Percentiles rank a stretch among this genome's conserved stretches.
These are phyloP conservation scores for Hylaeus volcanicus DNA, from an alignment of 1,140 invertebrate species.

Conservation along the genomic window DNA sequence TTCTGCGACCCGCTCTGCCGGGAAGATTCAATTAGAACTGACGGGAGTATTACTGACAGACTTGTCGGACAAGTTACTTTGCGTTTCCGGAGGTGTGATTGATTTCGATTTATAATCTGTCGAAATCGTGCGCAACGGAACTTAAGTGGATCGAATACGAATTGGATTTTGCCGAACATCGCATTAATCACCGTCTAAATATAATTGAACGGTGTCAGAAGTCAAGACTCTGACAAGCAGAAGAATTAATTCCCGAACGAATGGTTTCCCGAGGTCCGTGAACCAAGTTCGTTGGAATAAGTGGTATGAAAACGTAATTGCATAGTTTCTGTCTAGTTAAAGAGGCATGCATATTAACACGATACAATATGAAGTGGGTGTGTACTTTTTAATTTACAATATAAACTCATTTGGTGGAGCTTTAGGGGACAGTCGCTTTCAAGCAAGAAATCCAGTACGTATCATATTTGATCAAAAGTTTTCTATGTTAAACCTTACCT, in stretches of 20 bases:
- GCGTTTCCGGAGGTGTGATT: slow-evolving; percentile 38
- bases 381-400: no score
- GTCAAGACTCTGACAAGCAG: background rate
- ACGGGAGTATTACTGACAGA: slow-evolving; percentile 55
- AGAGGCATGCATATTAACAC: no score
- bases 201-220: slow-evolving; percentile 2
- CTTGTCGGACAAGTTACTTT: slow-evolving; percentile 34
- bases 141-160: background rate
- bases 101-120: slow-evolving; percentile 34
- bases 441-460: no score
- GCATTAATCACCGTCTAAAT: slow-evolving; percentile 1
- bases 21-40: slow-evolving; percentile 57
- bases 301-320: no score
- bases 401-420: no score
- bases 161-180: slow-evolving; percentile 14
- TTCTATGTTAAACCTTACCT: no score
- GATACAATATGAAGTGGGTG: no score
- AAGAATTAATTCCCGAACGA: background rate
- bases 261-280: background rate
- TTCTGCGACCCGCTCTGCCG: slow-evolving; percentile 41
- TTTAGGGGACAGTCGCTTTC: no score
- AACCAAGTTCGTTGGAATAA: background rate
- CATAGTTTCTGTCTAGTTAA: background rate
- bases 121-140: slow-evolving; percentile 12
- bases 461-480: no score